Percentiles rank a stretch among this genome's conserved stretches.
Evolutionary conservation across 2,113 vertebrate genomes (phyloP).

Genomic region (Progne subis): DNA sequence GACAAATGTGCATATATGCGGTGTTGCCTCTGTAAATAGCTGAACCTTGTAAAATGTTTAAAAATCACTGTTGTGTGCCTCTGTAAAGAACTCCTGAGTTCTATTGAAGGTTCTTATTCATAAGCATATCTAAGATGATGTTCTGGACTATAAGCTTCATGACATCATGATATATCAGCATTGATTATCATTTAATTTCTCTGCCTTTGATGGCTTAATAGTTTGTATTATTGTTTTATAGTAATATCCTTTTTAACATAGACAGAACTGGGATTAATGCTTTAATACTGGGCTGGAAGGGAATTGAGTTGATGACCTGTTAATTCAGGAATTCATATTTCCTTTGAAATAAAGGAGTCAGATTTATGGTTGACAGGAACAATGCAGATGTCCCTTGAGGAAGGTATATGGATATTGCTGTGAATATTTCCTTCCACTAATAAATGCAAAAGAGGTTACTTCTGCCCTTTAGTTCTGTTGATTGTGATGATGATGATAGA

Average conservation of each 20-base stretch:
- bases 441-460: background rate
- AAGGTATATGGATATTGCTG: background rate
- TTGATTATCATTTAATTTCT: background rate
- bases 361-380: background rate
- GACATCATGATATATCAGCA: background rate
- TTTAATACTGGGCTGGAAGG: background rate
- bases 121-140: background rate
- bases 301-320: background rate
- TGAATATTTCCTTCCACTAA: background rate
- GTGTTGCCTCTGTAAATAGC: background rate
- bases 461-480: background rate
- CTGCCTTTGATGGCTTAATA: background rate
- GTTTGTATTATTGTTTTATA: background rate
- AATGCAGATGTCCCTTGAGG: background rate
- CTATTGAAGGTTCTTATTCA: background rate
- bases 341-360: background rate
- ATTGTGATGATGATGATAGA: background rate
- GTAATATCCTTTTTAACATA: background rate
- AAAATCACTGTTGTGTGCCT: background rate
- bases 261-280: background rate
- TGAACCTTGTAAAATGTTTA: background rate
- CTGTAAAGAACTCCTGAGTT: background rate
- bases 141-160: background rate
- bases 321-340: constrained; percentile 6
- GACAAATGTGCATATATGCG: background rate